Base-by-base conservation (phyloP, 2,797 vertebrate genomes). In the Peromyscus eremicus region DNA sequence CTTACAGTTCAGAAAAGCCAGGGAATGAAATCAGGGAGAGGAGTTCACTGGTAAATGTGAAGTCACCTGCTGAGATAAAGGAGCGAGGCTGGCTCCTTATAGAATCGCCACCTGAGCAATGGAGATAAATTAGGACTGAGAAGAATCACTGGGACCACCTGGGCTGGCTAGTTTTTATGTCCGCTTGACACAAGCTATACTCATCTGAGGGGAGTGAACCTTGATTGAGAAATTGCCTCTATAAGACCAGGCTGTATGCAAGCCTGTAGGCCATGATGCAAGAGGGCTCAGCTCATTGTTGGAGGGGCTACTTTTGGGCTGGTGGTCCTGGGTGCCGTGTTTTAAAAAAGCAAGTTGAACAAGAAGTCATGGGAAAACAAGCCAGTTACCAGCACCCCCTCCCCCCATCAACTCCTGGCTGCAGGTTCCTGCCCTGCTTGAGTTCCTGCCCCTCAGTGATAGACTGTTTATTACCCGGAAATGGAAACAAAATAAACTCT, bases 21-120 rank as follows among this genome's bases (percentile, higher is more conserved):
- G 55, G n/a, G 10, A 71, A 37, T 34, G 19, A 62, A 0, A 34
- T 13, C 14, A 1, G 14, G 10, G 17, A 25, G 4, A 0, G 12
- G 13, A 40, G 32, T 70, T 32, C 60, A 7, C 21, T 37, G 14
- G 37, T 70, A n/a, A 92, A 80, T 2, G 23, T 19, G 34, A 94
- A 60, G 66, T 17, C 14, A 46, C 21, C 14, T 13, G 64, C 40
- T 27, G 40, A 73, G 32, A 73, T 0, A 32, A 11, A 73, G 16
- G 49, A 62, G 46, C 1, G 43, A 3, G 21, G 49, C 16, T 1
- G 40, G 5, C 14, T 83, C 34, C 34, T 29, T 66, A 49, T 29
- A 84, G 46, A 95, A 92, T 87, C 27, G 81, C 13, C 9, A 66
- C 3, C 6, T 34, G 81, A 88, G 71, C 34, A 13, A 79, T 5